phyloP scores from a whole-genome alignment of 1,140 invertebrate genomes.

The Samia ricini region DNA sequence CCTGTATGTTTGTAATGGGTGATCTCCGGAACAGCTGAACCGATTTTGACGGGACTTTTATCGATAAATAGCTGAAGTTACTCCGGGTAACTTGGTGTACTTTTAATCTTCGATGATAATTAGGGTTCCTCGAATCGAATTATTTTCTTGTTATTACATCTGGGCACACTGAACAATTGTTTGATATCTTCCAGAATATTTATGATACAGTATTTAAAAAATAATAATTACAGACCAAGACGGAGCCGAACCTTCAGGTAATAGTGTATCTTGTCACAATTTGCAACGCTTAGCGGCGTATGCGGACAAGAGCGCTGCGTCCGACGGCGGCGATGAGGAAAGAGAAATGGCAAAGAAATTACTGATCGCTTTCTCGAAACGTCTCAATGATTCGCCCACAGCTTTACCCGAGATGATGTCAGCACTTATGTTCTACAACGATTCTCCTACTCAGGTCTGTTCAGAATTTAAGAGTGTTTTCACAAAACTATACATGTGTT shows the following conservation, averaged over 20 bases:
- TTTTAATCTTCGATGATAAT: too few relatives aligned
- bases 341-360: conserved; percentile 80
- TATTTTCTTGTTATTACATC: too few relatives aligned
- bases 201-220: too few relatives aligned
- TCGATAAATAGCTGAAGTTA: too few relatives aligned
- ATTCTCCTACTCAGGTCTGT: conserved; percentile 82
- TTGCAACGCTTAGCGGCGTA: conserved; percentile 85
- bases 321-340: conserved; percentile 66
- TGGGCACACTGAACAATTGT: too few relatives aligned
- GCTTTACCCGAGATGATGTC: conserved; percentile 89
- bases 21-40: too few relatives aligned
- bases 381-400: conserved; percentile 75
- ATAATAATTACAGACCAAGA: conserved; percentile 88
- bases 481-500: too few relatives aligned
- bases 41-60: too few relatives aligned
- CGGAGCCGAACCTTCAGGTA: conserved; percentile 94
- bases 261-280: conserved; percentile 93
- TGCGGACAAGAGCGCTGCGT: conserved; percentile 78
- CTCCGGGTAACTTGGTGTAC: too few relatives aligned
- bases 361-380: conserved; percentile 81
- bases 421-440: conserved; percentile 83
- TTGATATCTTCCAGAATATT: too few relatives aligned
- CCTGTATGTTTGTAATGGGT: too few relatives aligned
- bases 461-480: neutral
- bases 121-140: too few relatives aligned